Base-by-base conservation (phyloP, 2,113 vertebrate species). In the Esox niger region DNA sequence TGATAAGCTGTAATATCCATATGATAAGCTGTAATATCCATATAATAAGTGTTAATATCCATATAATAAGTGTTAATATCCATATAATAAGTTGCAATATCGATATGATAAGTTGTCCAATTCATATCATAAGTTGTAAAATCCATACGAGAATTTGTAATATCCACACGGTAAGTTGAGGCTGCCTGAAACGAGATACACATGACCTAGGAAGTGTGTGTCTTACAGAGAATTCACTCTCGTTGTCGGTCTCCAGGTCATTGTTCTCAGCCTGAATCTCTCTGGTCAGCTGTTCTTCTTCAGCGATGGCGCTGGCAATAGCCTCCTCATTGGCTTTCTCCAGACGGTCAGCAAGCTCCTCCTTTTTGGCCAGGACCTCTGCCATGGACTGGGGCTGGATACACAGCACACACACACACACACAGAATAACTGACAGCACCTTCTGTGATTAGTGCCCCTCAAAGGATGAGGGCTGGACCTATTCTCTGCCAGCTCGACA, bases 261-360 rank as follows among this genome's bases (percentile, higher is more conserved):
- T 92, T 95, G 87, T 98, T 97, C 76, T 99, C 97, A 0, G 96
- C 98, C 81, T 94, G 96, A 33, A 99, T 99, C 85, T 99, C 97
- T 69, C 95, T 89, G 0, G 95, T 99, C 74, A 99, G 81, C 71
- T 99, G 98, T 38, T 99, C 98, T 35, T 99, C 98, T 79, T 99
- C 98, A 7, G 98, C 98, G 62, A 99, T 99, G 54, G 98, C 98
- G 62, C 96, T 99, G 15, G 98, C 98, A 20, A 99, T 99, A 23
- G 98, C 98, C 88, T 99, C 98, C 75, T 99, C 98, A 0, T 99
- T 99, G 59, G 97, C 98, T 74, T 94, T 95, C 84, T 99, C 98
- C 68, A 99, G 85, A 0, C 97, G 94, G 81, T 98, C 96, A 1
- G 98, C 98, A 56, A 99, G 79, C 86, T 99, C 98, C 79, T 99